Percentiles rank a stretch among this genome's conserved stretches.
phyloP scores from a whole-genome alignment of 2,797 vertebrate genomes.

The Coendou prehensilis region DNA sequence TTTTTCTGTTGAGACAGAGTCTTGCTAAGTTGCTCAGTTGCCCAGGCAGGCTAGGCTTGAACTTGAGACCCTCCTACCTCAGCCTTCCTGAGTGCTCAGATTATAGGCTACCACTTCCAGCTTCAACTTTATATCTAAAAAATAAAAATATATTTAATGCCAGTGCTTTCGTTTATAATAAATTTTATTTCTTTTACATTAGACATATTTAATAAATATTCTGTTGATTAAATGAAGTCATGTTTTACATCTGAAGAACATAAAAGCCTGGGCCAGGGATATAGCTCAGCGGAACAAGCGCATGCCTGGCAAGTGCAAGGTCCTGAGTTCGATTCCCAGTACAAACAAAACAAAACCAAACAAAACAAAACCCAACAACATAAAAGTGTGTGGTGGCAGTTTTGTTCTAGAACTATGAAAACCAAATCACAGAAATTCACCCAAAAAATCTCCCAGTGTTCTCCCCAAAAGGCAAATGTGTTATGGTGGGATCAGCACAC shows the following conservation, averaged over 20 bases:
- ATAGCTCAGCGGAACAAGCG: no score
- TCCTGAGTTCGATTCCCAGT: no score
- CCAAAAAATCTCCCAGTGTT: neutral
- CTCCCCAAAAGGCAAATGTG: conserved; percentile 44
- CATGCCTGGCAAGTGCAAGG: no score
- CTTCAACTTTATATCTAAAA: conserved; percentile 19
- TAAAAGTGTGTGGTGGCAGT: neutral
- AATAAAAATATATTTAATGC: conserved; percentile 35
- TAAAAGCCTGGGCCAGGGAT: neutral
- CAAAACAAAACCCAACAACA: neutral
- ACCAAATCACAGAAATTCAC: conserved; percentile 36
- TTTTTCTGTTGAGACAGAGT: neutral
- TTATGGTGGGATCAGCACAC: conserved; percentile 5
- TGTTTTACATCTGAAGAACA: conserved; percentile 63
- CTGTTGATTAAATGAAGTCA: conserved; percentile 26
- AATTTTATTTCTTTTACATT: conserved; percentile 52
- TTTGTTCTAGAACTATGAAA: conserved; percentile 20
- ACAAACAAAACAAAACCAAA: neutral
- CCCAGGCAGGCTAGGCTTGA: neutral
- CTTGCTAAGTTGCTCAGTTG: neutral
- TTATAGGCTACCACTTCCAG: neutral
- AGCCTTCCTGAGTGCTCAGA: neutral
- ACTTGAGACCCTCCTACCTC: neutral
- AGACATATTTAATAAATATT: conserved; percentile 48
- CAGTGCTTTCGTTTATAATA: conserved; percentile 32